Evolutionary conservation across 2,888 invertebrate species (phyloP).

Genomic region (Thecophora atra): DNA sequence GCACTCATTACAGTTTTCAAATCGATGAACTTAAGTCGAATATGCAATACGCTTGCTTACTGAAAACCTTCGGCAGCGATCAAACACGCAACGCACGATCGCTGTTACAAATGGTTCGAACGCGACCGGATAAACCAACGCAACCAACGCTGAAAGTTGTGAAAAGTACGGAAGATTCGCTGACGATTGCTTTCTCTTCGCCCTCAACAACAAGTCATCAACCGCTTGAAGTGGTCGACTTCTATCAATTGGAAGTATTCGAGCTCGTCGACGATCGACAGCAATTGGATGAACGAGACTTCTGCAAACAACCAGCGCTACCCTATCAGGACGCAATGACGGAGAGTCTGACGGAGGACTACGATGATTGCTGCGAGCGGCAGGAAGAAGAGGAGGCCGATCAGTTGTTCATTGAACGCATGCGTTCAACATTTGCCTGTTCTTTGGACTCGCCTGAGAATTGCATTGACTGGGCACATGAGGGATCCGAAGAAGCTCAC

Average conservation of each 20-base stretch:
- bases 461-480: constrained; percentile 44
- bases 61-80: constrained; percentile 73
- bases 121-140: constrained; percentile 70
- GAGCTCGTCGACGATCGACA: constrained; percentile 58
- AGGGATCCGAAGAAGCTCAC: background rate
- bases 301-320: constrained; percentile 61
- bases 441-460: constrained; percentile 46
- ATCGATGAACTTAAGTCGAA: constrained; percentile 71
- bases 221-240: constrained; percentile 58
- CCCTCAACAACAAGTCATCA: constrained; percentile 35
- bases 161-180: constrained; percentile 56
- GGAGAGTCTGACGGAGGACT: constrained; percentile 50
- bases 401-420: constrained; percentile 47
- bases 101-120: constrained; percentile 68
- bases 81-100: constrained; percentile 57
- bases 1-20: constrained; percentile 52
- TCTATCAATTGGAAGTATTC: constrained; percentile 62
- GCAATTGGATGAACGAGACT: constrained; percentile 67
- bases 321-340: constrained; percentile 43
- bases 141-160: constrained; percentile 54
- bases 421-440: constrained; percentile 53
- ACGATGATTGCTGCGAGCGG: constrained; percentile 56
- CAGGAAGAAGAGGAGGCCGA: constrained; percentile 51
- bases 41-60: constrained; percentile 78
- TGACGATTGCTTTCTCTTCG: constrained; percentile 70